Conservation (phyloP, 2,888 invertebrate species). For the Molorchus minor region DNA sequence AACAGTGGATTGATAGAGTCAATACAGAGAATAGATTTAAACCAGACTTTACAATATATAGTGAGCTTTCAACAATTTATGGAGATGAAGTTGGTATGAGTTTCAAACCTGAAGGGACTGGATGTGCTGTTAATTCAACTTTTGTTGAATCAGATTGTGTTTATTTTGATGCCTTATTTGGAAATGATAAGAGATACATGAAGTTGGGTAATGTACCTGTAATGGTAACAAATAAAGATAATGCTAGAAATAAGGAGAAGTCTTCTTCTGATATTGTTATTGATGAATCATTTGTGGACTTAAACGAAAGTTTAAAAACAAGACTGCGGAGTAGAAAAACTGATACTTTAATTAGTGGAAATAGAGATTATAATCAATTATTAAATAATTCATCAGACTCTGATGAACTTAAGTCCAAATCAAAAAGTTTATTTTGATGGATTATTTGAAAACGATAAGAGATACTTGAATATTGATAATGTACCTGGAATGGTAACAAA, state of each 20-base stretch:
- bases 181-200: conserved; percentile 20
- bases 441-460: conserved; percentile 40
- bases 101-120: conserved; percentile 31
- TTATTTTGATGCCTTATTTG: conserved; percentile 51
- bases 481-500: conserved; percentile 7
- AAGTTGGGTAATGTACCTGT: conserved; percentile 10
- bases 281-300: conserved; percentile 30
- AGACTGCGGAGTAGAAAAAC: too few species aligned
- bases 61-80: conserved; percentile 49
- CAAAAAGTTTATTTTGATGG: conserved; percentile 51
- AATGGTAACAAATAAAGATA: conserved; percentile 8
- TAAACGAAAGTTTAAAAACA: conserved; percentile 25
- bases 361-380: too few species aligned
- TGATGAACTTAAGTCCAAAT: too few species aligned
- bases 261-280: conserved; percentile 25
- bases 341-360: too few species aligned
- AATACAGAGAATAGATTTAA: conserved; percentile 30
- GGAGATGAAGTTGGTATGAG: conserved; percentile 35
- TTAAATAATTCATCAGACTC: too few species aligned
- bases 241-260: conserved; percentile 3
- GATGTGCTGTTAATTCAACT: conserved; percentile 48
- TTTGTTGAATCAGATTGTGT: conserved; percentile 35
- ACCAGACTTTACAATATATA: conserved; percentile 41
- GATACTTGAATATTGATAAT: conserved; percentile 2
- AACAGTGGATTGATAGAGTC: conserved; percentile 47